Base-by-base conservation (phyloP, 1,140 invertebrate species). In the Vanessa atalanta region DNA sequence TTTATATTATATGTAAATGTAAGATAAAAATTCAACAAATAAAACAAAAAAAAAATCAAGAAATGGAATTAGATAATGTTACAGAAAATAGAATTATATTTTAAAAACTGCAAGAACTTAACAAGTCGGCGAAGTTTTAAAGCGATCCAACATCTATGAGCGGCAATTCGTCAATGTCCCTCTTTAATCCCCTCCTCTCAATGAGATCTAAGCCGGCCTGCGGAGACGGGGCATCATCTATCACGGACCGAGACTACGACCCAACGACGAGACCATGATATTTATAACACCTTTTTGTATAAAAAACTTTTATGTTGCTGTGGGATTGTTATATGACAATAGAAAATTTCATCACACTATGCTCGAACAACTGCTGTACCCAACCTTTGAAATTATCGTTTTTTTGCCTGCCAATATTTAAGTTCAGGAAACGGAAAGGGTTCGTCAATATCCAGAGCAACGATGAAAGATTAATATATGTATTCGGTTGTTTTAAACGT, bases 111-210 rank as follows among this genome's bases (percentile, higher is more conserved):
- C 16, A 7, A 13, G 20, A 60, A 70, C 57, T 26, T 70, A 60
- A 70, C 43, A 65, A 70, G 66, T 65, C 70, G 72, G 70, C 53
- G 50, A 51, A 78, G 70, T 78, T 78, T 77, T 72, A 78, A 88
- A 88, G 82, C 82, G 83, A 89, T 91, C 87, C 82, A 88, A 87
- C 83, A 88, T 87, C 84, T 86, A 82, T 81, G 79, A 85, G 84
- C 74, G 76, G 87, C 84, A 84, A 91, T 91, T 84, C 86, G 88
- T 91, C 89, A 91, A 90, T 81, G 89, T 91, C 89, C 77, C 78
- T 72, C 77, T 83, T 85, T 91, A 91, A 91, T 90, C 87, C 88
- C 80, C 78, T 31, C 80, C 83, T 87, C 85, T 88, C 88, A 88
- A 89, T 89, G 87, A 87, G 89, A 86, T 81, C 80, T 88, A 87